Conservation (phyloP, 2,888 invertebrate species). For the Drosophila paramelanica region DNA sequence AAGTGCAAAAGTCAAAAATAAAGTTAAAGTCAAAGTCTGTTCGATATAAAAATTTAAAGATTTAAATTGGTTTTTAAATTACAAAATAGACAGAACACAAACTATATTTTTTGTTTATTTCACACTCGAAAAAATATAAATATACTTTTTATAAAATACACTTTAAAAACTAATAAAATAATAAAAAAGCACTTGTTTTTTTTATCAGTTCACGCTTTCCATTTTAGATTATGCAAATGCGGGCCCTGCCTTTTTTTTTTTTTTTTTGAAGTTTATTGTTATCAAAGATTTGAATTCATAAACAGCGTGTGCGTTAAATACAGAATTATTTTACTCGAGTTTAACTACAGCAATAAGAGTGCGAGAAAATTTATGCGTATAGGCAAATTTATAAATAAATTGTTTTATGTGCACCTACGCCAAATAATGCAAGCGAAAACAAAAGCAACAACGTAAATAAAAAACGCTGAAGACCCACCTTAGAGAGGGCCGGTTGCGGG, state of each 20-base stretch:
- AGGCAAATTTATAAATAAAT: constrained; percentile 47
- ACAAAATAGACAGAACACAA: too few species aligned
- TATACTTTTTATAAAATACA: too few species aligned
- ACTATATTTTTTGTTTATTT: too few species aligned
- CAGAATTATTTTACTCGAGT: not conserved
- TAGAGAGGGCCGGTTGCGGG: constrained; percentile 10
- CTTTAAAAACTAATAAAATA: too few species aligned
- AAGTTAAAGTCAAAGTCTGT: too few species aligned
- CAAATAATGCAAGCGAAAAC: constrained; percentile 42
- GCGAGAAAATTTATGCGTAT: constrained; percentile 17
- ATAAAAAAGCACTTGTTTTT: not conserved
- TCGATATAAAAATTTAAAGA: too few species aligned
- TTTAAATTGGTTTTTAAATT: too few species aligned
- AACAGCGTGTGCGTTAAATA: not conserved
- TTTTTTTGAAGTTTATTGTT: constrained; percentile 20
- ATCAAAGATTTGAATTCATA: constrained; percentile 5
- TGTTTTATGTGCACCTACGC: constrained; percentile 49
- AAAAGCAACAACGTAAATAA: constrained; percentile 20
- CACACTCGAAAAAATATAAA: too few species aligned
- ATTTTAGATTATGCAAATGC: constrained; percentile 49
- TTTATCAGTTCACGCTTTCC: constrained; percentile 14
- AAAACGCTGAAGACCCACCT: constrained; percentile 54
- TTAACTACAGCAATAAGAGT: constrained; percentile 9
- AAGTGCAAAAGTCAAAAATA: too few species aligned
- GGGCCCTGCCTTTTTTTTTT: constrained; percentile 37